Base-by-base conservation (phyloP, 1,140 invertebrate genomes). In the Asobara japonica region DNA sequence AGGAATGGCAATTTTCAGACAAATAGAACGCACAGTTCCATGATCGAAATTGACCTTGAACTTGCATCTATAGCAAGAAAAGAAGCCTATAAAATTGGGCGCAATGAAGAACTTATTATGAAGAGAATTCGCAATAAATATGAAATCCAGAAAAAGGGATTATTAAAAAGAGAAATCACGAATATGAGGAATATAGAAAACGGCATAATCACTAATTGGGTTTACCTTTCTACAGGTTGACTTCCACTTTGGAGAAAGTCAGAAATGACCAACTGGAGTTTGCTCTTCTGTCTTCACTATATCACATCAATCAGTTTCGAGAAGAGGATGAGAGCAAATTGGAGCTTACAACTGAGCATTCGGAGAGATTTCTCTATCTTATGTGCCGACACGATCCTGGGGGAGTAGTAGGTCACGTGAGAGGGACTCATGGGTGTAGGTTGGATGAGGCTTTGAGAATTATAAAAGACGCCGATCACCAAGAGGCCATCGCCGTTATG, bases 311-410 rank as follows among this genome's bases (percentile, higher is more conserved):
- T 36, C 83, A 86, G 30, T 84, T 80, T 11, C 86, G 84, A 65
- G 87, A 88, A 25, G 87, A 76, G n/a, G 74, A 88, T 41, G 83
- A 85, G 22, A 74, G 69, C 8, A 83, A 89, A 72, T 71, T 87
- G 0, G 84, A 89, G 65, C 77, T 93, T 29, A 87, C 89, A 11
- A 79, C 88, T 1, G 78, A 83, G 38, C 83, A 91, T 22, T 83
- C 91, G 16, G 92, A 93, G 79, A 86, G 85, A 70, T 91, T 93
- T 79, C 88, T 95, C 56, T 89, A 91, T 62, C 84, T 95, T 2
- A 90, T 94, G 87, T 94, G 93, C 78, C 84, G 89, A 73, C 85
- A 91, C 79, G 88, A 91, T 61, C 87, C 90, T 1, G 80, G 84
- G 27, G 83, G 13, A 45, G 86, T 88, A 20, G 79, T 85, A 61